phyloP scores from a whole-genome alignment of 1,140 invertebrate species.

The Andrena cerasifolii region DNA sequence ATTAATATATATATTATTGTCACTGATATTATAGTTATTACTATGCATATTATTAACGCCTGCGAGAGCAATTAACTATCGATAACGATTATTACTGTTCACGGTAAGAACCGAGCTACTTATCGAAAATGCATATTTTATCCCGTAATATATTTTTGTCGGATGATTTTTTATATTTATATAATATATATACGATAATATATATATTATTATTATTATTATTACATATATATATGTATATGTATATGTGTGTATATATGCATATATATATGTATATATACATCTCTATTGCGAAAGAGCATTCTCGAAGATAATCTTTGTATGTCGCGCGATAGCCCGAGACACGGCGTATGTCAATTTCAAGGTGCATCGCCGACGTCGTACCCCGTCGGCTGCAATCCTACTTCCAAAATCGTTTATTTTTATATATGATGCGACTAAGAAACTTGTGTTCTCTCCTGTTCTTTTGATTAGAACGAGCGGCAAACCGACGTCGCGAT shows the following conservation, averaged over 20 bases:
- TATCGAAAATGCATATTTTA: constrained; percentile 63
- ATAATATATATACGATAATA: constrained; percentile 40
- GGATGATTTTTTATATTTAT: constrained; percentile 71
- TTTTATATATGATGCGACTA: constrained; percentile 75
- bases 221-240: constrained; percentile 43
- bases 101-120: constrained; percentile 46
- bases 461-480: constrained; percentile 70
- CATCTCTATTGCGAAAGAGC: background rate
- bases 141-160: constrained; percentile 67
- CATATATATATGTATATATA: no score
- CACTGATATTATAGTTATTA: constrained; percentile 43
- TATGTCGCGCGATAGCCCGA: constrained; percentile 34
- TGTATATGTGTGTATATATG: constrained; percentile 54
- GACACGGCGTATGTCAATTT: constrained; percentile 48
- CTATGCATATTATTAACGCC: constrained; percentile 43
- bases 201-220: no score
- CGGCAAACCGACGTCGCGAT: constrained; percentile 48
- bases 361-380: constrained; percentile 33
- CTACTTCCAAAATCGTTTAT: constrained; percentile 77
- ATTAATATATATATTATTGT: constrained; percentile 49
- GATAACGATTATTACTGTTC: constrained; percentile 53
- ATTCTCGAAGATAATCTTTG: constrained; percentile 46
- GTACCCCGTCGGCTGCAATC: constrained; percentile 59
- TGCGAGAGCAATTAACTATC: constrained; percentile 51
- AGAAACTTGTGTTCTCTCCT: constrained; percentile 44